phyloP scores from a whole-genome alignment of 2,888 invertebrate species.

The Aphidoletes aphidimyza region DNA sequence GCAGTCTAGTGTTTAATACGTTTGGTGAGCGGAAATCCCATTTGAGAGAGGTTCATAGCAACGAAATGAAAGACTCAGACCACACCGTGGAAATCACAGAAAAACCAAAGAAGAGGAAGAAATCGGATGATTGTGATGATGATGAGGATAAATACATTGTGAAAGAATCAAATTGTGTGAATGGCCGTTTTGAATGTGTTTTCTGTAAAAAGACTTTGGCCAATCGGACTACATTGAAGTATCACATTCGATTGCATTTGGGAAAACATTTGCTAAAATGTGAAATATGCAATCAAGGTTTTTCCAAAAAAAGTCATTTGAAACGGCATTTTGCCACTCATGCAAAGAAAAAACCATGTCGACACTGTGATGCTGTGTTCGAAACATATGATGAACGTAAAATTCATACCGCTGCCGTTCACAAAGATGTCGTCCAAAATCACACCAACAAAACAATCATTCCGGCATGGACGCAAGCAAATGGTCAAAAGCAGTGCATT shows the following conservation, averaged over 20 bases:
- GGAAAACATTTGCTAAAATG: neutral
- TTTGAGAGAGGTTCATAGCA: neutral
- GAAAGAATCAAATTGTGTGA: neutral
- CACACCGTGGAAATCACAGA: neutral
- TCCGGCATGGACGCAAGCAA: neutral
- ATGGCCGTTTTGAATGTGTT: constrained; percentile 55
- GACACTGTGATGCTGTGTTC: constrained; percentile 40
- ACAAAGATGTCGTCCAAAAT: neutral
- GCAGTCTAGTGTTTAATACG: neutral
- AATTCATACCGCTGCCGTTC: neutral
- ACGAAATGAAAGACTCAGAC: neutral
- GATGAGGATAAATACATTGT: constrained; percentile 10
- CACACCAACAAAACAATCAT: neutral
- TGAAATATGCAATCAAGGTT: constrained; percentile 38
- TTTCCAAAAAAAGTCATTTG: constrained; percentile 57
- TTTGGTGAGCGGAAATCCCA: neutral
- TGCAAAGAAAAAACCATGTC: constrained; percentile 41
- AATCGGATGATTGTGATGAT: neutral
- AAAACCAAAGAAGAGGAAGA: neutral
- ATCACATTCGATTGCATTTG: constrained; percentile 56
- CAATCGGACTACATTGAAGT: constrained; percentile 56
- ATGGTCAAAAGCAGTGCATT: constrained; percentile 47
- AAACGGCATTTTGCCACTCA: constrained; percentile 57
- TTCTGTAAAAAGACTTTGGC: constrained; percentile 57
- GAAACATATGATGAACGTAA: neutral